Evolutionary conservation across 35 echinoderm and acorn worm species (phyloP).

Genomic region (Apostichopus californicus): DNA sequence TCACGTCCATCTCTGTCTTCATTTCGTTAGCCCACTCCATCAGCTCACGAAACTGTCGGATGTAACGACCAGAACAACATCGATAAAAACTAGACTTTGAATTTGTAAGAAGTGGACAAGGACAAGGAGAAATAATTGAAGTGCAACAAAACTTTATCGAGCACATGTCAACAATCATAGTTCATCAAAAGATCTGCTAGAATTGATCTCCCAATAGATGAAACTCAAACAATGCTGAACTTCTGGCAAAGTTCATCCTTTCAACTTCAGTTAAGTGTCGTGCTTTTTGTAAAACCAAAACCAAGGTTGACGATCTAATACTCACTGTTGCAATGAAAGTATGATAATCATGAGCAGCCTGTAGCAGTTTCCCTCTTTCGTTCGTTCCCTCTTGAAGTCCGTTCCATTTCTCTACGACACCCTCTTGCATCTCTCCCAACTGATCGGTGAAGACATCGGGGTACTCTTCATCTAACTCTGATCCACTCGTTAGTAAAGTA

Average conservation of each 20-base stretch:
- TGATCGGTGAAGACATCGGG: slow-evolving; percentile 74
- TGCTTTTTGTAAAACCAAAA: too few species aligned
- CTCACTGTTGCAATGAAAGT: slow-evolving; percentile 79
- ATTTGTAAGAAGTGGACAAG: too few species aligned
- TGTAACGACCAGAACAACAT: not conserved
- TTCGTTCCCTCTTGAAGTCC: slow-evolving; percentile 63
- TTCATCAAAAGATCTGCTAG: too few species aligned
- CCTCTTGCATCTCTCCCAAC: slow-evolving; percentile 64
- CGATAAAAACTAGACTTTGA: too few species aligned
- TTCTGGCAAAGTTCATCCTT: too few species aligned
- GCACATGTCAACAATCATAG: too few species aligned
- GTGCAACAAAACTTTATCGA: too few species aligned
- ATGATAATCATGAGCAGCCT: slow-evolving; percentile 85
- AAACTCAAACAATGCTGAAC: too few species aligned
- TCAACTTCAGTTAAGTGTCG: too few species aligned
- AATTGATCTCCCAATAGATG: too few species aligned
- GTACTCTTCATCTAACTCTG: slow-evolving; percentile 76
- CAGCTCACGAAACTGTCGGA: slow-evolving; percentile 72
- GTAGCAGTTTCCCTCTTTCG: slow-evolving; percentile 59
- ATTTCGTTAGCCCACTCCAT: slow-evolving; percentile 72
- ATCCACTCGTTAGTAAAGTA: slow-evolving; percentile 68
- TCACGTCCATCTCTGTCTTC: slow-evolving; percentile 71
- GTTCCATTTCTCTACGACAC: slow-evolving; percentile 81
- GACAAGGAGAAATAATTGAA: too few species aligned
- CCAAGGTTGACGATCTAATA: not conserved